phyloP scores from a whole-genome alignment of 2,888 invertebrate genomes.

The Lacanobia wlatinum region DNA sequence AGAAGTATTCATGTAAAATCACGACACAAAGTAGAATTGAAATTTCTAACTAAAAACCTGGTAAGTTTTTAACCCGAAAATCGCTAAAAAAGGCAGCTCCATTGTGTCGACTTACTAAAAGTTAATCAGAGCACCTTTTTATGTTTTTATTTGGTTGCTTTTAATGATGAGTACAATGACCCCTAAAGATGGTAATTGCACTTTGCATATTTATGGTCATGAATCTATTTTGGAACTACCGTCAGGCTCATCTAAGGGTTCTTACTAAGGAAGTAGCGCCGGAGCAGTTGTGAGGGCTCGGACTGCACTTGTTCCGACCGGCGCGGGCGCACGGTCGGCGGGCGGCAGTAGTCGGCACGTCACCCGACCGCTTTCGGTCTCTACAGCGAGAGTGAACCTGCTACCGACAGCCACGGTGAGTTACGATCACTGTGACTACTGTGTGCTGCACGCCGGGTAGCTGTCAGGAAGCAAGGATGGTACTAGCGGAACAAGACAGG shows the following conservation, averaged over 20 bases:
- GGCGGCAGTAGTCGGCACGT: constrained; percentile 50
- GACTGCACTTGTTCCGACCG: constrained; percentile 21
- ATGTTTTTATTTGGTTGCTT: no score
- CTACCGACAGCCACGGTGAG: constrained; percentile 58
- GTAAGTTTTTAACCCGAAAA: not conserved
- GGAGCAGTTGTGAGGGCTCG: constrained; percentile 28
- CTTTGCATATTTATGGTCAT: no score
- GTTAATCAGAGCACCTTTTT: no score
- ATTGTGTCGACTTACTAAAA: no score
- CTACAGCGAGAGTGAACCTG: constrained; percentile 74
- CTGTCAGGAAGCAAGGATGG: not conserved
- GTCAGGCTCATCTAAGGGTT: no score
- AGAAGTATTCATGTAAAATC: not conserved
- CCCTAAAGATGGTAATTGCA: no score
- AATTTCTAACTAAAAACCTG: not conserved
- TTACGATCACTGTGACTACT: constrained; percentile 9
- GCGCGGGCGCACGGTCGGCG: constrained; percentile 23
- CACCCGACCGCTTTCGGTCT: constrained; percentile 75
- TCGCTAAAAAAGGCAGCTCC: not conserved
- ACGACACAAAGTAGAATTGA: not conserved
- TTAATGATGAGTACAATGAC: no score
- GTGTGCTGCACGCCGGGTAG: not conserved
- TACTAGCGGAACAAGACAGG: not conserved
- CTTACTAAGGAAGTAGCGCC: not conserved
- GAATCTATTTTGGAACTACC: no score